Evolutionary conservation across 2,797 vertebrate genomes (phyloP).

Genomic region (Melanotaenia pygmaea): DNA sequence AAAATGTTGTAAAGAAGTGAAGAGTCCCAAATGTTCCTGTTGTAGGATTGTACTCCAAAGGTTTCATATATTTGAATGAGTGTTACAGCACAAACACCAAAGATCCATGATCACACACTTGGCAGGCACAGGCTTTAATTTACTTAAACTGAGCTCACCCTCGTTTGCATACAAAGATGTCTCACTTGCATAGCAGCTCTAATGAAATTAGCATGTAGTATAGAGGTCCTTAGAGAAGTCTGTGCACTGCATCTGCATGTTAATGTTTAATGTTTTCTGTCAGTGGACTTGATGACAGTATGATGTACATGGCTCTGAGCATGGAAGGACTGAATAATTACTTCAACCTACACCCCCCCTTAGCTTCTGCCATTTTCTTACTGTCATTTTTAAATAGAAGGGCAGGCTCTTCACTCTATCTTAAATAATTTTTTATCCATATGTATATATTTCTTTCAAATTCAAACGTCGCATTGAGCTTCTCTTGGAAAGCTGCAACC

Average conservation of each 20-base stretch:
- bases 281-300: slow-evolving; percentile 55
- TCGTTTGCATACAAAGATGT: slow-evolving; percentile 80
- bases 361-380: background rate
- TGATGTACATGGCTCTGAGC: slow-evolving; percentile 33
- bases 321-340: slow-evolving; percentile 50
- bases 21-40: slow-evolving; percentile 10
- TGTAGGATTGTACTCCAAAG: slow-evolving; percentile 33
- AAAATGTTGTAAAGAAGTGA: too few species aligned
- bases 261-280: slow-evolving; percentile 71
- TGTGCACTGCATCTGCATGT: slow-evolving; percentile 55
- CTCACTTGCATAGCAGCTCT: slow-evolving; percentile 70
- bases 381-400: slow-evolving; percentile 18
- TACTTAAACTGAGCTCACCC: slow-evolving; percentile 64
- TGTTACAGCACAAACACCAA: slow-evolving; percentile 53
- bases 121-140: slow-evolving; percentile 66
- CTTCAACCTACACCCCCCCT: background rate
- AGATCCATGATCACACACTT: slow-evolving; percentile 69
- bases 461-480: slow-evolving; percentile 9
- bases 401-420: slow-evolving; percentile 7
- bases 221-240: slow-evolving; percentile 59
- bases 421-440: slow-evolving; percentile 12
- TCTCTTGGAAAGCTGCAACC: background rate
- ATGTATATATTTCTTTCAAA: slow-evolving; percentile 14
- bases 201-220: slow-evolving; percentile 76
- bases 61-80: slow-evolving; percentile 48